Conservation (phyloP, 2,888 invertebrate species). For the Eupithecia centaureata region DNA sequence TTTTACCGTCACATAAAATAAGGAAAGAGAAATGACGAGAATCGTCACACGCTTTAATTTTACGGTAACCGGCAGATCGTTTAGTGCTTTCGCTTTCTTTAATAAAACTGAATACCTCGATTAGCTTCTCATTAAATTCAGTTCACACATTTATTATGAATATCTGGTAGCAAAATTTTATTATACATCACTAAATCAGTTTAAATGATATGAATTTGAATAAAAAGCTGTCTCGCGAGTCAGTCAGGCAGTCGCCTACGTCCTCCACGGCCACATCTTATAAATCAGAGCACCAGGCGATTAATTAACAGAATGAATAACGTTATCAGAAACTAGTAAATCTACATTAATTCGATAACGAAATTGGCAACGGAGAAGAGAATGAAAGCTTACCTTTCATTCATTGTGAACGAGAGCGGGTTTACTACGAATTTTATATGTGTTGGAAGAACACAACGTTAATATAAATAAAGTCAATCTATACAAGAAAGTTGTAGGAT, state of each 20-base stretch:
- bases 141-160: background rate
- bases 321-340: background rate
- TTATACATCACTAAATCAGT: background rate
- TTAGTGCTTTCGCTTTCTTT: background rate
- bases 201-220: background rate
- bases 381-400: background rate
- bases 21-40: background rate
- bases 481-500: background rate
- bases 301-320: conserved; percentile 2
- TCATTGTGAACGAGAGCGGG: background rate
- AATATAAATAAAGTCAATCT: background rate
- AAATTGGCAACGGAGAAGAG: background rate
- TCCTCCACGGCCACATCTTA: background rate
- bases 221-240: background rate
- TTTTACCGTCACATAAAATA: background rate
- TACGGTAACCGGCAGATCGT: background rate
- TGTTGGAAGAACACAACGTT: background rate
- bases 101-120: background rate
- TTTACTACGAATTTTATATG: background rate
- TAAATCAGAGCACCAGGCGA: background rate
- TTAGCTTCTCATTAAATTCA: background rate
- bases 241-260: background rate
- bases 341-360: background rate
- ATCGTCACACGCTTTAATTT: background rate
- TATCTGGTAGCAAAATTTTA: background rate